Base-by-base conservation (phyloP, 2,888 invertebrate species). In the Desoria tigrina region DNA sequence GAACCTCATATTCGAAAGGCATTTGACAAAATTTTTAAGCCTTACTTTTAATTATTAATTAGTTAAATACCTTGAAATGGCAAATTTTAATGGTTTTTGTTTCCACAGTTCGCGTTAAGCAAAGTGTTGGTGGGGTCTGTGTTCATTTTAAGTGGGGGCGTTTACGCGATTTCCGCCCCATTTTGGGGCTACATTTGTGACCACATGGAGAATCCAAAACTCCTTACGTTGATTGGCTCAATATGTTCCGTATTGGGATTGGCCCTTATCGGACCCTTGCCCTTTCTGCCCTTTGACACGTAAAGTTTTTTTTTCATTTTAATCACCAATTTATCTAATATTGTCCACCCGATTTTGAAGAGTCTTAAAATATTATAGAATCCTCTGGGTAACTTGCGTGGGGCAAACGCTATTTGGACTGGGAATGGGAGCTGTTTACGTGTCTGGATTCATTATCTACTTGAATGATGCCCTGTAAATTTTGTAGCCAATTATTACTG, bases 381-480 rank as follows among this genome's bases (percentile, higher is more conserved):
- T 82, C 26, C 77, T 90, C 61, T 87, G 87, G 85, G 77, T 90
- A 65, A 85, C 87, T 1, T 86, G 91, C 21, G 27, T 21, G 21
- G 45, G 45, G 45, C 45, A 18, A 6, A 21, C 21, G 9, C 45
- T 45, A 9, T 16, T 84, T 1, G 90, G 90, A 0, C 80, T 92
- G 59, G 92, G 92, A 14, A 88, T 92, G 79, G 88, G 90, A n/a
- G 90, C 92, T 21, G 88, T 90, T 74, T 83, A 93, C 32, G 92
- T 94, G 7, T 89, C 92, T 0, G 90, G 91, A 2, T 94, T 94
- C 80, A 87, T 90, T 7, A 90, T 90, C 78, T 90, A 91, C 16
- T 83, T 94, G 6, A 84, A 87, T 71, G 89, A 89, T 7, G 86
- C 90, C 7, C 85, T 92, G 90, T 92, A 84, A 86, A 16, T 6